A percentile compares a stretch with the other conserved stretches of the same genome.
Conservation (phyloP, 2,888 invertebrate species). For the Agonopterix subpropinquella region DNA sequence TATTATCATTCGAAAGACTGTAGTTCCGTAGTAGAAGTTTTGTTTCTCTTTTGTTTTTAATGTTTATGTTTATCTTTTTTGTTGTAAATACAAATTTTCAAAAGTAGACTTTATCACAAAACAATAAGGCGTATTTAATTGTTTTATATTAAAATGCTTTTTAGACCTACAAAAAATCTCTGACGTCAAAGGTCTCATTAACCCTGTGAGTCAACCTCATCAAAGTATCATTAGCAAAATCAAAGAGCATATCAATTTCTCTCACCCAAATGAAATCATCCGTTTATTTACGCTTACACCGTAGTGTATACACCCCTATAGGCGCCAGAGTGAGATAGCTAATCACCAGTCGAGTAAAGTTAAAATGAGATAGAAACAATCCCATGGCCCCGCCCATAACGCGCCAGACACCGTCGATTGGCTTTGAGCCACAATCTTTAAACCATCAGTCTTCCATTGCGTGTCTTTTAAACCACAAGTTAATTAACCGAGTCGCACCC, state of each 20-base stretch:
- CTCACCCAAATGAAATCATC: conserved; percentile 58
- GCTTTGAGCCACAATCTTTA: conserved; percentile 47
- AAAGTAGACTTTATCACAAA: no score
- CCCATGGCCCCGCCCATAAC: conserved; percentile 50
- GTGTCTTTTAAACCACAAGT: conserved; percentile 49
- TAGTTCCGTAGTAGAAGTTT: no score
- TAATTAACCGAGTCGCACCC: conserved; percentile 35
- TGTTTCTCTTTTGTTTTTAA: no score
- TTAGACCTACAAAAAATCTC: no score
- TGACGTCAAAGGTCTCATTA: no score
- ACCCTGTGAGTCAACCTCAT: conserved; percentile 13
- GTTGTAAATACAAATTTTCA: no score
- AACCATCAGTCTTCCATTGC: conserved; percentile 63
- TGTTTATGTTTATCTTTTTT: no score
- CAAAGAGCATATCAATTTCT: conserved; percentile 36
- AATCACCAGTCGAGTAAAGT: conserved; percentile 11
- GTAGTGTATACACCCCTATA: conserved; percentile 44
- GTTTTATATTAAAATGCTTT: no score
- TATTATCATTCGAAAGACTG: no score
- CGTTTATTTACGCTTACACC: conserved; percentile 49
- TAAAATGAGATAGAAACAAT: conserved; percentile 25
- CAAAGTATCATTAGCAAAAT: conserved; percentile 42
- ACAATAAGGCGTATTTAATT: no score
- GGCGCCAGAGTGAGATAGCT: conserved; percentile 24
- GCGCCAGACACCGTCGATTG: conserved; percentile 50